phyloP scores from a whole-genome alignment of 2,113 vertebrate species.

The Chlorodrepanis virens region DNA sequence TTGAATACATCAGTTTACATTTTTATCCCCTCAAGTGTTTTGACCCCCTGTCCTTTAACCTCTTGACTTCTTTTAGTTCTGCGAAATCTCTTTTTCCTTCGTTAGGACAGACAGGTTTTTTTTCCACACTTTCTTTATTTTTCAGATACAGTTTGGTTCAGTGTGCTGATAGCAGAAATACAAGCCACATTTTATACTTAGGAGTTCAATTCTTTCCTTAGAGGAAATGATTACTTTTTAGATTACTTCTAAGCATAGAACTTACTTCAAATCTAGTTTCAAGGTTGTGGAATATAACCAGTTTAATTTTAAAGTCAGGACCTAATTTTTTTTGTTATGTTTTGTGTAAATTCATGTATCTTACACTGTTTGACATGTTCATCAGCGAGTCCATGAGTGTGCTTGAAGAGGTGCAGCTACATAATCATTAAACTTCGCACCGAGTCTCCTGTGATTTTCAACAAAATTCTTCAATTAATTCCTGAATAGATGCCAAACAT shows the following conservation, averaged over 20 bases:
- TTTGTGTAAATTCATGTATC: not conserved
- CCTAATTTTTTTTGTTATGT: not conserved
- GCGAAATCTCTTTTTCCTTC: not conserved
- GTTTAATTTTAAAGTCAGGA: not conserved
- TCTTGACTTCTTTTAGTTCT: not conserved
- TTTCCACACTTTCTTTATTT: not conserved
- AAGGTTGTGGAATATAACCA: not conserved
- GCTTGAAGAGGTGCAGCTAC: not conserved
- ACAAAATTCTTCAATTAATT: not conserved
- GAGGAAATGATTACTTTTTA: not conserved
- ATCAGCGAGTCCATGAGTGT: not conserved
- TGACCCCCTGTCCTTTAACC: not conserved
- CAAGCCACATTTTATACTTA: not conserved
- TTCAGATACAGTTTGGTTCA: conserved; percentile 19
- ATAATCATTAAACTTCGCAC: not conserved
- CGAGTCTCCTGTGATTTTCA: not conserved
- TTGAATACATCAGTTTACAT: not conserved
- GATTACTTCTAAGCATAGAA: not conserved
- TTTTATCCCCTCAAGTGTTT: not conserved
- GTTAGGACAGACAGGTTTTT: not conserved
- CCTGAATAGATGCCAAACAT: not conserved
- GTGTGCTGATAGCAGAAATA: not conserved
- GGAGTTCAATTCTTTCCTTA: not conserved
- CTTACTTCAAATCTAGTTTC: not conserved
- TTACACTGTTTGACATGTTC: not conserved